Evolutionary conservation across 2,113 vertebrate species (phyloP), one percentile per base, ranked within the genome.

Genomic region (Machaerirhynchus nigripectus): DNA sequence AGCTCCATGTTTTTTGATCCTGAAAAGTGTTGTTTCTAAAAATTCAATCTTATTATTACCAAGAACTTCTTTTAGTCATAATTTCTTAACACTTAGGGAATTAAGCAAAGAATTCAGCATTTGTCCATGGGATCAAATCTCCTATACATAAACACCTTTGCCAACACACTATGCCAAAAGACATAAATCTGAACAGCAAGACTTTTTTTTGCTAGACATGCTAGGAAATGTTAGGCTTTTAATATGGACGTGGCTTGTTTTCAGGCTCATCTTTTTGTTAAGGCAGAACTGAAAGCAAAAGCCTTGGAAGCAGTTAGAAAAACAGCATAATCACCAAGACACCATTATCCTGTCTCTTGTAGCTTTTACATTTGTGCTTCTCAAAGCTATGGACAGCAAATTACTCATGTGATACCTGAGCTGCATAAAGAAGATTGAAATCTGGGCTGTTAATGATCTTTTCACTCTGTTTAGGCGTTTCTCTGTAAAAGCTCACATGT

Each of bases 391-490:
- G 95, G 97, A 95, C 84, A 70, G 95, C 69, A 98, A 98, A 98
- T 98, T 97, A 97, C 97, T 97, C 89, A 94, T 97, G 97, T 98
- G 98, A 97, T 97, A 98, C 96, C 97, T 96, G 96, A 98, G 96
- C 96, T 97, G 97, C 93, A 96, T 94, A 97, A 94, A 92, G 94
- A 96, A 97, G 97, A 98, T 95, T 97, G 98, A 98, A 98, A 97
- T 97, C 96, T 87, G 89, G 93, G 97, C 96, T 97, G 95, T 93
- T 98, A 98, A 97, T 97, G 95, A 98, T 97, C 95, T 97, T 97
- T 97, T 95, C 96, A 96, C 89, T 97, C 91, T 97, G 94, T 97
- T 98, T 96, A 71, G 93, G 85, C 50, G 76, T 96, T 94, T 97
- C 92, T 95, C 69, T 71, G 80, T 95, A 92, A 96, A 92, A 97